Evolutionary conservation across 1,140 invertebrate genomes (phyloP), one percentile per base, ranked within the genome.

Genomic region (Venustaconcha ellipsiformis): DNA sequence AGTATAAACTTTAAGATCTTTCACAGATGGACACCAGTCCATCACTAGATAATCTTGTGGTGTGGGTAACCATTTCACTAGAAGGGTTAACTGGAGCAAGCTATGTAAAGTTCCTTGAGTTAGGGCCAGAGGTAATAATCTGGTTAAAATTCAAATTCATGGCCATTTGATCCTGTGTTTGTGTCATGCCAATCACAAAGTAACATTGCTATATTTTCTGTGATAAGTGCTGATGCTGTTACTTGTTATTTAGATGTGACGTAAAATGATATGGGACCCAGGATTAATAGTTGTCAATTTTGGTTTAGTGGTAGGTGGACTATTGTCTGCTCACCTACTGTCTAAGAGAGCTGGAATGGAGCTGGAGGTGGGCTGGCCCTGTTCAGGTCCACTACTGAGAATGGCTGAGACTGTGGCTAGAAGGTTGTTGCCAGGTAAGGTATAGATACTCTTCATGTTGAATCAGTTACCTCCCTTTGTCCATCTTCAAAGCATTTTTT

Each of bases 311-410:
- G 94, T 99, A 79, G 98, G 98, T 55, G 98, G 98, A 12, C 90
- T 99, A 14, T 89, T 99, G 0, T 98, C 97, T 89, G 98, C 98
- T 18, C 99, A 99, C 93, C 92, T 99, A 74, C 86, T 99, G 48
- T 96, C 96, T 18, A 93, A 94, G 78, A 93, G 92, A 75, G 86
- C 83, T 58, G 89, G 85, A 6, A 91, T 97, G 79, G 91, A 94
- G 72, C 80, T 99, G 60, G 96, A 98, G 87, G 93, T 94, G 23
- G 97, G 97, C 0, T 99, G 97, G 97, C 99, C 98, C 6, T 99
- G 99, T 88, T 94, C 95, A 89, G 98, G 99, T 1, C 97, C 98
- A 3, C 88, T 99, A 1, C 89, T 99, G 3, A 90, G 95, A 30
- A 90, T 99, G 73, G 98, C 98, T 2, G 97, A 99, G 91, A 95